Conservation (phyloP, 1,140 invertebrate species). For the Drosophila melanica region DNA sequence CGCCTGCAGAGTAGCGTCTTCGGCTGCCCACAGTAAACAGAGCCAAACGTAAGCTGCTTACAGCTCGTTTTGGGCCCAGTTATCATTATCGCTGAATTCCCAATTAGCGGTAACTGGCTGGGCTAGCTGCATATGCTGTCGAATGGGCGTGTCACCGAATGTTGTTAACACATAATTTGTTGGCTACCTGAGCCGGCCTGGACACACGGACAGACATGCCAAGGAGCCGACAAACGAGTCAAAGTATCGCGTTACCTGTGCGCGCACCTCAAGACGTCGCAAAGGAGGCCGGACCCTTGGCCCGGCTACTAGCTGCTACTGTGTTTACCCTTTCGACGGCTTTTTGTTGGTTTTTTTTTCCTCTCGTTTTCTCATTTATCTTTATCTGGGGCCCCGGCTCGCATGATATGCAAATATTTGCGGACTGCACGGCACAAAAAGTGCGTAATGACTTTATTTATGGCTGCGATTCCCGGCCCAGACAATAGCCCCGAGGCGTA, state of each 20-base stretch:
- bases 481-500: slow-evolving; percentile 56
- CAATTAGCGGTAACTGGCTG: slow-evolving; percentile 45
- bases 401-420: slow-evolving; percentile 73
- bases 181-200: slow-evolving; percentile 6
- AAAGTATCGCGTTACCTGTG: slow-evolving; percentile 40
- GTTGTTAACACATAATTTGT: slow-evolving; percentile 79
- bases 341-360: slow-evolving; percentile 10
- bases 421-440: slow-evolving; percentile 36
- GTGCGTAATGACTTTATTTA: slow-evolving; percentile 81
- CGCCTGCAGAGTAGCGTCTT: neutral
- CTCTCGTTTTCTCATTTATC: slow-evolving; percentile 2
- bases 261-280: slow-evolving; percentile 2
- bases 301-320: slow-evolving; percentile 25
- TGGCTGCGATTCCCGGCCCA: slow-evolving; percentile 34
- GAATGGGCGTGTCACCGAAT: slow-evolving; percentile 62
- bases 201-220: no score
- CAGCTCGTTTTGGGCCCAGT: slow-evolving; percentile 34
- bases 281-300: neutral
- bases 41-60: slow-evolving; percentile 16
- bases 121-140: slow-evolving; percentile 1
- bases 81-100: slow-evolving; percentile 72
- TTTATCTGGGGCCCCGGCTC: slow-evolving; percentile 19
- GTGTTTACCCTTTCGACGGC: slow-evolving; percentile 37
- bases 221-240: slow-evolving; percentile 22
- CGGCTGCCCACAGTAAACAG: neutral